Evolutionary conservation across 2,888 invertebrate species (phyloP).

Genomic region (Lasioglossum vierecki): DNA sequence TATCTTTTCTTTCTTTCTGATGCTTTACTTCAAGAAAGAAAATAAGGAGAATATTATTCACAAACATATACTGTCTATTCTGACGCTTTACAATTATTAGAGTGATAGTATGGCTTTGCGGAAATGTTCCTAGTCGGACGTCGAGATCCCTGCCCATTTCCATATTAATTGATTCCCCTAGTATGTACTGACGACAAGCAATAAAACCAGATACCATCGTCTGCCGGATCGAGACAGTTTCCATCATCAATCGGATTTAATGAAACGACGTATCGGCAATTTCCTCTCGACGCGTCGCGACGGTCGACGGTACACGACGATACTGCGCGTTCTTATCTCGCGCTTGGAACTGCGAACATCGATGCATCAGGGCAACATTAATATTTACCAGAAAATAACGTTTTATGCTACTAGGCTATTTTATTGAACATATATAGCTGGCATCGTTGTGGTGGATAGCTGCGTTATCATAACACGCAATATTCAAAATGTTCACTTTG

Average conservation of each 20-base stretch:
- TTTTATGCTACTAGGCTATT: slow-evolving; percentile 53
- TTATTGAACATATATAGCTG: slow-evolving; percentile 61
- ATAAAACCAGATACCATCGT: slow-evolving; percentile 25
- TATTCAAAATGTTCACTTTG: too few species aligned
- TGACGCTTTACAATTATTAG: too few species aligned
- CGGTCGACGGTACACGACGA: background rate
- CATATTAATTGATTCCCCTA: slow-evolving; percentile 31
- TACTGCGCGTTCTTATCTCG: slow-evolving; percentile 14
- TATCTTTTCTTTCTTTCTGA: too few species aligned
- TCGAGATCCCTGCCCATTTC: background rate
- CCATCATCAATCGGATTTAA: slow-evolving; percentile 29
- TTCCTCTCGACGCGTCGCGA: background rate
- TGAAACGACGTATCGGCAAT: slow-evolving; percentile 7
- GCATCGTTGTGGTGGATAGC: slow-evolving; percentile 53
- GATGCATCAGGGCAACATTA: slow-evolving; percentile 46
- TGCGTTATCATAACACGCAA: slow-evolving; percentile 57
- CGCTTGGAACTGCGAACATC: slow-evolving; percentile 12
- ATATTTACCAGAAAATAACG: slow-evolving; percentile 66
- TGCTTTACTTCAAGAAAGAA: too few species aligned
- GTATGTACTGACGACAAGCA: background rate
- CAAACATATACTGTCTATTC: too few species aligned
- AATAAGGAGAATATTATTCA: too few species aligned
- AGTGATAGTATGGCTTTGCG: background rate
- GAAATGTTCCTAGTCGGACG: background rate
- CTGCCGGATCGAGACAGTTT: slow-evolving; percentile 2